A percentile compares a stretch with the other conserved stretches of the same genome.
Evolutionary conservation across 2,888 invertebrate genomes (phyloP).

Genomic region (Sinohyriopsis cumingii): DNA sequence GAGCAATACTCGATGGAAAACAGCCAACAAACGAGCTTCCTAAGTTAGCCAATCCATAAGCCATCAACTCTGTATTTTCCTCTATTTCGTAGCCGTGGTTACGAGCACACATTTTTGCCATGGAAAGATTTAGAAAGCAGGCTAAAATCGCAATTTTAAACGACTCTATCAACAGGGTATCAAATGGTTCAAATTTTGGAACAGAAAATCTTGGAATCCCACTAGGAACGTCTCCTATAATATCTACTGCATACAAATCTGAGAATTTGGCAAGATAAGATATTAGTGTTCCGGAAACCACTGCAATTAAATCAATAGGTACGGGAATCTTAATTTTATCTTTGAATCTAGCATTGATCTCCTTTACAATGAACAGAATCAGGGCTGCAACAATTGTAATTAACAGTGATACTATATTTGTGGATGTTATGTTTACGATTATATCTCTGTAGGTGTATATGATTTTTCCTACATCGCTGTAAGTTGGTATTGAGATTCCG

Average conservation of each 20-base stretch:
- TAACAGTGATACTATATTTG: conserved; percentile 80
- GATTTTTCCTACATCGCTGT: conserved; percentile 38
- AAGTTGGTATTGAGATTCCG: conserved; percentile 30
- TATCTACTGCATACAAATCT: conserved; percentile 28
- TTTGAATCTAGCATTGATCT: conserved; percentile 54
- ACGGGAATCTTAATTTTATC: conserved; percentile 58
- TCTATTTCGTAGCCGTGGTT: conserved; percentile 65
- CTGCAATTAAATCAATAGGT: conserved; percentile 65
- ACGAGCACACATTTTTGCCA: conserved; percentile 67
- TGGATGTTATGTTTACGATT: conserved; percentile 74
- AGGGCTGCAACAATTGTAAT: conserved; percentile 80
- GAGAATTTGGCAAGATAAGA: conserved; percentile 52
- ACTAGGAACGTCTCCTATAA: conserved; percentile 53
- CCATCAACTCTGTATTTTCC: conserved; percentile 70
- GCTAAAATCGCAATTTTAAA: conserved; percentile 51
- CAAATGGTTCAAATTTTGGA: conserved; percentile 36
- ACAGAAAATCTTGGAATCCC: conserved; percentile 52
- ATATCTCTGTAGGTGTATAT: conserved; percentile 77
- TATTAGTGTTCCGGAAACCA: conserved; percentile 50
- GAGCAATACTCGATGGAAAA: conserved; percentile 68
- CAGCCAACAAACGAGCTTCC: conserved; percentile 69
- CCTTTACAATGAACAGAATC: conserved; percentile 75
- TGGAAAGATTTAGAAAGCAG: conserved; percentile 47
- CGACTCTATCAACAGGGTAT: conserved; percentile 30
- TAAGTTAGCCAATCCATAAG: conserved; percentile 66